Evolutionary conservation across 2,888 invertebrate genomes (phyloP).

Genomic region (Megaustenia siamemsis): DNA sequence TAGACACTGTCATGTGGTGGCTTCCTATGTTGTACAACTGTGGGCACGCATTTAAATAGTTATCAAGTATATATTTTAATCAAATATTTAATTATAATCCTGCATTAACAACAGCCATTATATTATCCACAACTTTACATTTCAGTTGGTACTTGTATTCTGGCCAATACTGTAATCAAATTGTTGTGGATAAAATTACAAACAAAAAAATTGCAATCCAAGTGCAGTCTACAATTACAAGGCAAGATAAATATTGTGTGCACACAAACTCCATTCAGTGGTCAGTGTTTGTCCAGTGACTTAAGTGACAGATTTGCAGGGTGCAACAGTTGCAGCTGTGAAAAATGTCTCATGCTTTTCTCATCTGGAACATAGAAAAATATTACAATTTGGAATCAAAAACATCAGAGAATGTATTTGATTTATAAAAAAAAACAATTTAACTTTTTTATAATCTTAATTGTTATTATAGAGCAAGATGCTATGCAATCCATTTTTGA

Average conservation of each 20-base stretch:
- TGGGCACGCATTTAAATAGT: no score
- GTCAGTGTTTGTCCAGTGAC: constrained; percentile 38
- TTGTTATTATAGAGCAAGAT: no score
- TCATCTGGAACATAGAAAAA: constrained; percentile 59
- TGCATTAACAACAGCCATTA: no score
- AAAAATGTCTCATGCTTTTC: constrained; percentile 59
- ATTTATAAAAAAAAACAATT: no score
- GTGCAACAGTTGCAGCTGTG: constrained; percentile 52
- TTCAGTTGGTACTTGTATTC: not conserved
- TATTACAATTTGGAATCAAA: not conserved
- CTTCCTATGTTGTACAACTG: no score
- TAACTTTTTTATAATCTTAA: no score
- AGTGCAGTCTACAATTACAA: not conserved
- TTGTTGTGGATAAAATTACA: not conserved
- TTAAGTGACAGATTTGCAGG: constrained; percentile 35
- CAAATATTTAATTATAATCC: no score
- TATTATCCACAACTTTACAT: no score
- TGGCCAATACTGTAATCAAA: not conserved
- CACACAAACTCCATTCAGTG: constrained; percentile 43
- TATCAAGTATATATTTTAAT: no score
- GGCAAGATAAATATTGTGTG: constrained; percentile 12
- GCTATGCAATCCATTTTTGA: no score
- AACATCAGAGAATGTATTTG: not conserved
- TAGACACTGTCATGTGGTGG: no score
- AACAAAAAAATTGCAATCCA: not conserved